Evolutionary conservation across 92 coral and sea anemone genomes (phyloP).

Genomic region (Zoanthus solanderi): DNA sequence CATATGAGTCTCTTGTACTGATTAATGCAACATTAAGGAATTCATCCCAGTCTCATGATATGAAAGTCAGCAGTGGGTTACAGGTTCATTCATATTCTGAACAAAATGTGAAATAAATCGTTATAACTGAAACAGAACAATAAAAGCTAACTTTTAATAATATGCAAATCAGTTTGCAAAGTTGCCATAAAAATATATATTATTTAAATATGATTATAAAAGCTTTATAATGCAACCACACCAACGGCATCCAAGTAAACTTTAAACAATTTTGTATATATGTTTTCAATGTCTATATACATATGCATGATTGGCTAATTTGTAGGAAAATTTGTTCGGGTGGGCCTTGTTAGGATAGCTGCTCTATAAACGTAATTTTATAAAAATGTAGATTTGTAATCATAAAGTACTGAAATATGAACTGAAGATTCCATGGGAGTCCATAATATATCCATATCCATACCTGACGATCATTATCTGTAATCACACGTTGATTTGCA

Average conservation of each 20-base stretch:
- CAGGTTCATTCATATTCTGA: constrained; percentile 1
- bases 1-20: not conserved
- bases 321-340: too few relatives aligned
- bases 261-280: not conserved
- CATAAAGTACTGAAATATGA: not conserved
- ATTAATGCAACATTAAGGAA: not conserved
- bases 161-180: not conserved
- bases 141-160: not conserved
- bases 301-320: too few relatives aligned
- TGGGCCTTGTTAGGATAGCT: too few relatives aligned
- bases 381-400: not conserved
- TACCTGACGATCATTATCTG: not conserved
- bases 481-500: not conserved
- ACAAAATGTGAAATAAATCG: not conserved
- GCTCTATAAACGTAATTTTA: not conserved
- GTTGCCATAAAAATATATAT: too few relatives aligned
- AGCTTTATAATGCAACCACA: not conserved
- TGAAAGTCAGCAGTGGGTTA: not conserved
- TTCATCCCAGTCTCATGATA: not conserved
- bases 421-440: not conserved
- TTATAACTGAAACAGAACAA: not conserved
- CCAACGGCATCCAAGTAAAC: not conserved
- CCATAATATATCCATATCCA: not conserved
- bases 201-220: not conserved
- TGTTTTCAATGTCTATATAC: not conserved